Evolutionary conservation across 2,113 vertebrate genomes (phyloP), one percentile per base, ranked within the genome.

Genomic region (Coracopsis vasa): DNA sequence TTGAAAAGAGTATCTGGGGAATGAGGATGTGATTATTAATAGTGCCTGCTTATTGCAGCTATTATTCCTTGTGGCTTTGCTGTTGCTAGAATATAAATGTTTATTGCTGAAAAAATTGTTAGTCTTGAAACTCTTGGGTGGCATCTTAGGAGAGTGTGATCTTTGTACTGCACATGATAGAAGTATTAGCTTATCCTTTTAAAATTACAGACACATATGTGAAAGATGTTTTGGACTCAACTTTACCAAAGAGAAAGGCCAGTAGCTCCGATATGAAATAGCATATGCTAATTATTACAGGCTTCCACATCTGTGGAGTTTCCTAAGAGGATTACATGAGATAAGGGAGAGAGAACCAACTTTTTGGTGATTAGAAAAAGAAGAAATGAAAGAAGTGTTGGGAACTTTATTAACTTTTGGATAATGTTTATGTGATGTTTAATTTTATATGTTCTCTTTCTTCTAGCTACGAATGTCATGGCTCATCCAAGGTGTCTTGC

Each of bases 401-500:
- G 61, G 31, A 60, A 31, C 58, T 71, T 42, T 33, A 21, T 41
- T 72, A 42, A 88, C 8, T 89, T 92, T n/a, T 77, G 41, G 16
- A 27, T n/a, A 7, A 51, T 15, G 18, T 23, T 71, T 12, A 58
- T 58, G 14, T 80, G 73, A 44, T 51, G 19, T 13, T 75, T 66
- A 56, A 64, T 73, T 51, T 94, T 25, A 1, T 73, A 15, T 91
- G 47, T 80, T 96, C 50, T 93, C 14, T 96, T 66, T 75, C 73
- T 91, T 90, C 60, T 96, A 99, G 99, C 98, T 99, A 54, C 98
- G 98, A 39, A 98, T 99, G 98, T 98, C 98, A 82, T 97, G 99
- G 95, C 99, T 99, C 83, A 97, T 98, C 71, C 98, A 89, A 4
- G 99, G 99, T 54, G 86, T 91, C 37, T 97, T 99, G 87, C 98